Percentiles rank a stretch among this genome's conserved stretches.
These are phyloP conservation scores for Drosophila leontia DNA, from an alignment of 1,140 invertebrate species.

Conservation along the genomic window DNA sequence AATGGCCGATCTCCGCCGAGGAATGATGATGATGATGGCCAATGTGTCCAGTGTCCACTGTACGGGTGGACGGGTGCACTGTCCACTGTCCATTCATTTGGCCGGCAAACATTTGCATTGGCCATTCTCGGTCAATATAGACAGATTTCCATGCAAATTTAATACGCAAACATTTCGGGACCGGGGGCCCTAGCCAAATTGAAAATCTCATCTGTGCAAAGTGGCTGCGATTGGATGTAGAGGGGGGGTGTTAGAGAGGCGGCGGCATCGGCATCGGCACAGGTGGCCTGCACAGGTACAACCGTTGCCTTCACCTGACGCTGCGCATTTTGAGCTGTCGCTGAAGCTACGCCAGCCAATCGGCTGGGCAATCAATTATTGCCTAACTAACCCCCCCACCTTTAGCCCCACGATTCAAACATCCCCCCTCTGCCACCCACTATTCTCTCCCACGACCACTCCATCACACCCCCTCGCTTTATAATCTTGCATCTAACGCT, in stretches of 20 bases:
- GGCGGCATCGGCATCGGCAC: not conserved
- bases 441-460: not conserved
- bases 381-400: constrained; percentile 36
- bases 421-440: constrained; percentile 1
- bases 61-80: constrained; percentile 21
- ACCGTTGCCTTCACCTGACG: constrained; percentile 26
- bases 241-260: not conserved
- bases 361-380: constrained; percentile 83
- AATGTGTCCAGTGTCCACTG: constrained; percentile 53
- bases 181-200: constrained; percentile 77
- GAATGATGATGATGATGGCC: constrained; percentile 23
- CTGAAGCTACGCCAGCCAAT: constrained; percentile 58
- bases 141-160: constrained; percentile 85
- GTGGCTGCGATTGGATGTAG: constrained; percentile 38
- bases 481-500: constrained; percentile 42
- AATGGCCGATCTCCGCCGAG: constrained; percentile 46
- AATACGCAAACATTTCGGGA: constrained; percentile 83
- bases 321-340: constrained; percentile 55
- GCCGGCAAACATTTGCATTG: constrained; percentile 81
- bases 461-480: not conserved
- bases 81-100: constrained; percentile 74
- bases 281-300: constrained; percentile 17
- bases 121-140: constrained; percentile 84
- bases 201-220: constrained; percentile 84
- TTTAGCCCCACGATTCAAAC: not conserved